Percentiles rank a stretch among this genome's conserved stretches.
These are phyloP conservation scores for Desmophyllum pertusum DNA, from an alignment of 92 coral and sea anemone genomes.

Conservation along the genomic window DNA sequence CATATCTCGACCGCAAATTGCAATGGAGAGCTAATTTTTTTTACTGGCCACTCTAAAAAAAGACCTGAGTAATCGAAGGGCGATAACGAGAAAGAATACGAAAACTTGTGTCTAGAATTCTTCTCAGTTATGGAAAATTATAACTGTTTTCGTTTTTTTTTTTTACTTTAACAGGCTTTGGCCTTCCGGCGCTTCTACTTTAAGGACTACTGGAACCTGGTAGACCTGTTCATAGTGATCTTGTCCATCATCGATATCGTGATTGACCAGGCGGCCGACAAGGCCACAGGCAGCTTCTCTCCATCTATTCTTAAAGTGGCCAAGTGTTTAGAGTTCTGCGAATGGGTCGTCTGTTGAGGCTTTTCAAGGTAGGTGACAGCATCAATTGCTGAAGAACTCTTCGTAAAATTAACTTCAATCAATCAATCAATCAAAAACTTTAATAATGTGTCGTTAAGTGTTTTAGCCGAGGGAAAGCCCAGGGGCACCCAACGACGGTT, in stretches of 20 bases:
- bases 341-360: conserved; percentile 94
- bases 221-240: conserved; percentile 83
- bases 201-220: conserved; percentile 94
- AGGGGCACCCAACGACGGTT: no score
- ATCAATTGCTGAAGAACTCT: neutral
- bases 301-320: conserved; percentile 91
- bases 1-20: no score
- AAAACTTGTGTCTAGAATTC: neutral
- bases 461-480: no score
- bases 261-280: conserved; percentile 81
- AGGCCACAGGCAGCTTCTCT: conserved; percentile 86
- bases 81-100: no score
- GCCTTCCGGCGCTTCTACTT: conserved; percentile 91
- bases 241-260: conserved; percentile 90
- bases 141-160: neutral
- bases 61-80: no score
- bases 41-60: no score
- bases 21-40: no score
- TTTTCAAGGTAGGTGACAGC: conserved; percentile 76
- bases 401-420: no score
- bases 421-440: no score
- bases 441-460: no score
- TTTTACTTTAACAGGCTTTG: conserved; percentile 35
- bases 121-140: neutral
- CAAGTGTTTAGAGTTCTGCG: conserved; percentile 86